Percentiles rank a stretch among this genome's conserved stretches.
Conservation (phyloP, 2,797 vertebrate species). For the Loriculus beryllinus region DNA sequence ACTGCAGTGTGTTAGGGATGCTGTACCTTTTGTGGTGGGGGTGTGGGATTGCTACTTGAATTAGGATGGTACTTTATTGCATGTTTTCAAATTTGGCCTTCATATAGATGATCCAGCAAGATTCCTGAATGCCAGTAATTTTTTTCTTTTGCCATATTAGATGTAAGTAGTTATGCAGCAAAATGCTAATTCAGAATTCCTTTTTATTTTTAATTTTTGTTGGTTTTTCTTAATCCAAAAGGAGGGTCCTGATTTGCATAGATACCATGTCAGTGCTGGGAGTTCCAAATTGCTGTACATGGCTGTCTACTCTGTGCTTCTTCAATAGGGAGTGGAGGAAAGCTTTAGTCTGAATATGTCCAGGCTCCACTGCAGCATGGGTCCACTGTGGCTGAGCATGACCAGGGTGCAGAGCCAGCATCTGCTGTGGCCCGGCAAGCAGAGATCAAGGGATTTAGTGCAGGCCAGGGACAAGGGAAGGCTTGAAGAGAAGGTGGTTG, state of each 20-base stretch:
- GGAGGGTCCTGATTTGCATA: neutral
- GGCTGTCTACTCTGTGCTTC: neutral
- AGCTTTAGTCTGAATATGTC: accelerated
- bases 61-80: neutral
- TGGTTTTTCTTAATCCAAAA: neutral
- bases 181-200: neutral
- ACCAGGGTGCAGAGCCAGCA: neutral
- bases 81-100: neutral
- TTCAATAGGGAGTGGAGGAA: accelerated
- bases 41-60: neutral
- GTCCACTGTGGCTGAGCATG: neutral
- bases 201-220: no score
- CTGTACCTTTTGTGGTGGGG: neutral
- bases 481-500: neutral
- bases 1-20: neutral
- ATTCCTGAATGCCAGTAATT: neutral
- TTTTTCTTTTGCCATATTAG: neutral
- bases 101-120: neutral
- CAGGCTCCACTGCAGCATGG: accelerated
- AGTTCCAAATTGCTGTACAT: accelerated
- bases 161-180: neutral
- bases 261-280: neutral
- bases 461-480: accelerated
- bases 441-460: neutral
- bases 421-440: neutral